phyloP scores from a whole-genome alignment of 2,888 invertebrate species.

The Orgyia antiqua region DNA sequence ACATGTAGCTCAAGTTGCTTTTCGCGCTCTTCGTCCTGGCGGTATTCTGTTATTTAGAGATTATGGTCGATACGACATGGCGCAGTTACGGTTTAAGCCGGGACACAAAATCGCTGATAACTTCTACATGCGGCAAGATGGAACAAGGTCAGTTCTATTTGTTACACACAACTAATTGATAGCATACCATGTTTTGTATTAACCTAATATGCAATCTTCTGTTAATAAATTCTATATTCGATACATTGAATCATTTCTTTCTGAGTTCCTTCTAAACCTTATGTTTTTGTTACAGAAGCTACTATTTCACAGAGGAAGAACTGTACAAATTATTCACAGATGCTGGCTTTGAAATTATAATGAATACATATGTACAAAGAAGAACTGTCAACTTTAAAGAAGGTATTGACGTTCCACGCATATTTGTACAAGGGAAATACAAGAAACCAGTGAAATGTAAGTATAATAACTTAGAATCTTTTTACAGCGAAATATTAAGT shows the following conservation, averaged over 20 bases:
- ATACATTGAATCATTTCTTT: too few relatives aligned
- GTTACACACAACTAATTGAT: too few relatives aligned
- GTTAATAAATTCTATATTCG: too few relatives aligned
- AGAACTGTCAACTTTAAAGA: slow-evolving; percentile 96
- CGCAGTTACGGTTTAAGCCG: slow-evolving; percentile 94
- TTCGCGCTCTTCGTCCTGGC: slow-evolving; percentile 81
- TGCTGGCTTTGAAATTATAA: slow-evolving; percentile 83
- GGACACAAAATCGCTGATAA: slow-evolving; percentile 95
- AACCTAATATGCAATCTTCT: too few relatives aligned
- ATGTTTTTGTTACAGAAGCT: slow-evolving; percentile 76
- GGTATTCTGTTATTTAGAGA: slow-evolving; percentile 93
- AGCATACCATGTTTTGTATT: too few relatives aligned
- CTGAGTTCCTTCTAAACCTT: too few relatives aligned
- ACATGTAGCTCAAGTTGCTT: slow-evolving; percentile 81
- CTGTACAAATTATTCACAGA: slow-evolving; percentile 80
- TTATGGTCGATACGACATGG: slow-evolving; percentile 97
- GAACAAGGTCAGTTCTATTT: slow-evolving; percentile 82
- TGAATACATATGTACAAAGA: slow-evolving; percentile 88
- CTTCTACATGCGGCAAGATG: slow-evolving; percentile 97
- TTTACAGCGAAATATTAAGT: not conserved
- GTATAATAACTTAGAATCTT: slow-evolving; percentile 4
- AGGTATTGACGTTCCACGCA: slow-evolving; percentile 91
- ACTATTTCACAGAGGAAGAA: slow-evolving; percentile 88
- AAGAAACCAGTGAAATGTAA: slow-evolving; percentile 63
- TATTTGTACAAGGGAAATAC: slow-evolving; percentile 96